phyloP scores from a whole-genome alignment of 2,113 vertebrate genomes.

The Forbesichthys papilliferus region DNA sequence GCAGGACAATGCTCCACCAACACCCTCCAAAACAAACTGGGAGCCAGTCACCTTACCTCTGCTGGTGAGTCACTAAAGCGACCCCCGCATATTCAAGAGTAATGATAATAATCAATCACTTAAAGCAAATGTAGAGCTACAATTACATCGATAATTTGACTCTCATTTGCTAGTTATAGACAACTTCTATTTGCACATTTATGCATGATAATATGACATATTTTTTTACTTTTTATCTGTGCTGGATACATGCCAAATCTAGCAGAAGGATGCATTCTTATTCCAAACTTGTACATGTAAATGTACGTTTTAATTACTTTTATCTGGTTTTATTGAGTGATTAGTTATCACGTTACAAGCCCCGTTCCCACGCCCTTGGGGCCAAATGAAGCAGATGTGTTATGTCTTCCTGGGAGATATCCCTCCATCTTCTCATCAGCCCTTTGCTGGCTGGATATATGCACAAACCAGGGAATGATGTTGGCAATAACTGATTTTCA shows the following conservation, averaged over 20 bases:
- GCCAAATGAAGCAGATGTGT: neutral
- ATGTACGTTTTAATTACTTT: neutral
- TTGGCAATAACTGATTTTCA: too few relatives aligned
- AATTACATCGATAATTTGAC: too few relatives aligned
- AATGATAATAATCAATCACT: neutral
- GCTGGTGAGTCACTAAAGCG: slow-evolving; percentile 50
- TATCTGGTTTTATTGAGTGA: neutral
- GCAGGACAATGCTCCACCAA: slow-evolving; percentile 44
- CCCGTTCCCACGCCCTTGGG: neutral
- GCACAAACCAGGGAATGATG: too few relatives aligned
- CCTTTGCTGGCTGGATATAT: neutral
- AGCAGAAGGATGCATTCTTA: neutral
- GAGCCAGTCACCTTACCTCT: slow-evolving; percentile 48
- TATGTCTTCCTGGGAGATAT: neutral
- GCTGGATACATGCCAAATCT: too few relatives aligned
- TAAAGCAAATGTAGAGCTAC: neutral
- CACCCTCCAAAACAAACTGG: slow-evolving; percentile 61
- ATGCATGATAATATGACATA: too few relatives aligned
- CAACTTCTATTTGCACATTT: too few relatives aligned
- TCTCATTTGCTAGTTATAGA: too few relatives aligned
- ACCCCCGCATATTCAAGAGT: neutral
- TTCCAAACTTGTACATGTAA: neutral
- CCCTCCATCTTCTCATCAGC: neutral
- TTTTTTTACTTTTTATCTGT: too few relatives aligned
- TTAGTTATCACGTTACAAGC: neutral